Evolutionary conservation across 2,113 vertebrate genomes (phyloP).

Genomic region (Calcarius ornatus): DNA sequence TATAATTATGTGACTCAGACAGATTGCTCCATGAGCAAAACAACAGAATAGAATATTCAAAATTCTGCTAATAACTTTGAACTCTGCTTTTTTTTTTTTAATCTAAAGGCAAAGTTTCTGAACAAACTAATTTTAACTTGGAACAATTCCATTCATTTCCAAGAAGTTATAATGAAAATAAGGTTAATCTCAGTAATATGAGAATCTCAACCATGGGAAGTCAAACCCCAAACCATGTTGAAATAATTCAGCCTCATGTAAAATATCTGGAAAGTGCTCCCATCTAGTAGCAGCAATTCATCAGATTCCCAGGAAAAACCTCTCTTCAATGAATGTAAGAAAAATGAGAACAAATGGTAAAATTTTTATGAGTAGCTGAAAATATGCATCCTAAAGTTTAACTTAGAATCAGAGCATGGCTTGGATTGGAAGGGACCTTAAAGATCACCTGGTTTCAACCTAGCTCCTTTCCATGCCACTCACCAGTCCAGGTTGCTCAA

Average conservation of each 20-base stretch:
- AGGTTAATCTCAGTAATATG: neutral
- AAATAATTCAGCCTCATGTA: neutral
- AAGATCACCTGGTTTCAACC: neutral
- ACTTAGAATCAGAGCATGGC: neutral
- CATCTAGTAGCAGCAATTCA: neutral
- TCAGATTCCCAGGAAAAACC: neutral
- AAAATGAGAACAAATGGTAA: neutral
- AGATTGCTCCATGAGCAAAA: neutral
- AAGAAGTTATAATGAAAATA: neutral
- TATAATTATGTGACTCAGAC: neutral
- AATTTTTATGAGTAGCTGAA: neutral
- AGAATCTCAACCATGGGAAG: neutral
- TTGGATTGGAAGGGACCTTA: neutral
- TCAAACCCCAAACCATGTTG: neutral
- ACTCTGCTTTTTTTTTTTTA: neutral
- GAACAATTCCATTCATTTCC: neutral
- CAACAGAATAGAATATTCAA: neutral
- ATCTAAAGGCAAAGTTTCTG: neutral
- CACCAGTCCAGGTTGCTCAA: neutral
- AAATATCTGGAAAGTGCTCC: neutral
- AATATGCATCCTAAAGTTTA: neutral
- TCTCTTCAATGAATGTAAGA: neutral
- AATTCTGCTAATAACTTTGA: neutral
- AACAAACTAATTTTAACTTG: neutral
- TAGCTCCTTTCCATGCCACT: neutral